A percentile compares a stretch with the other conserved stretches of the same genome.
phyloP scores from a whole-genome alignment of 2,113 vertebrate species.

The Phaetusa simplex region DNA sequence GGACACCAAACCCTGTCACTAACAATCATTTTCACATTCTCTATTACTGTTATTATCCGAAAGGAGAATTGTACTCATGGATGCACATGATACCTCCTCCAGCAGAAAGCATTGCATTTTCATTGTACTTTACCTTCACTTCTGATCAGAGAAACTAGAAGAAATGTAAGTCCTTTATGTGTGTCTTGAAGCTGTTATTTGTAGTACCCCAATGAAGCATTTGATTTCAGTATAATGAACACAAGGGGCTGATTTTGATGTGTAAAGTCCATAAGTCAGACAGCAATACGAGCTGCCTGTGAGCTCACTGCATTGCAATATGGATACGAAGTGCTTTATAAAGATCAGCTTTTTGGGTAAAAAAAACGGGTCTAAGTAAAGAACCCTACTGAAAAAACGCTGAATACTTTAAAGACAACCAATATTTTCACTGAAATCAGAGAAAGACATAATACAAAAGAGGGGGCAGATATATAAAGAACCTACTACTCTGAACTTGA shows the following conservation, averaged over 20 bases:
- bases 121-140: neutral
- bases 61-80: neutral
- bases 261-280: neutral
- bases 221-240: neutral
- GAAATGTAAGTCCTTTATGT: neutral
- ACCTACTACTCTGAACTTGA: neutral
- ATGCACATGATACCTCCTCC: neutral
- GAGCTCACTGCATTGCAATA: neutral
- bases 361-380: neutral
- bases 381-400: neutral
- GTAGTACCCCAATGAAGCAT: neutral
- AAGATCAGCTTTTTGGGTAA: neutral
- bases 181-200: neutral
- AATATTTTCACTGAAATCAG: neutral
- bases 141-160: neutral
- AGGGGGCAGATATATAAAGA: neutral
- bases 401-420: neutral
- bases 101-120: neutral
- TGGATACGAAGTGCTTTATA: neutral
- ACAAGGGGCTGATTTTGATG: neutral
- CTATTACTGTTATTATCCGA: neutral
- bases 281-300: neutral
- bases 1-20: neutral
- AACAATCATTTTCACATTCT: neutral
- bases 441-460: neutral